phyloP scores from a whole-genome alignment of 2,888 invertebrate species.

The Epinotia demarniana region DNA sequence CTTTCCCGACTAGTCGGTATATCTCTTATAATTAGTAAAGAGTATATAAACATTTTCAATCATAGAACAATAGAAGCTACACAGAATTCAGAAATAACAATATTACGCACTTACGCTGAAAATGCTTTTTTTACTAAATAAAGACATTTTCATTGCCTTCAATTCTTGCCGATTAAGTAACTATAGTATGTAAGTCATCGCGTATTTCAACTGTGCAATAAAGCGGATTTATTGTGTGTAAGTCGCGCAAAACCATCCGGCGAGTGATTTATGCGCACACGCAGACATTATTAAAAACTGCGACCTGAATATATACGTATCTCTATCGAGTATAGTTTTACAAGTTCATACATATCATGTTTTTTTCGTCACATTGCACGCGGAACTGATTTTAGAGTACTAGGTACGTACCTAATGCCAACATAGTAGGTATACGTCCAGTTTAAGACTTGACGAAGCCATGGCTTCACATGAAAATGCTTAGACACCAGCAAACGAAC shows the following conservation, averaged over 20 bases:
- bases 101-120: not conserved
- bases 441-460: no score
- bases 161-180: constrained; percentile 44
- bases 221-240: constrained; percentile 57
- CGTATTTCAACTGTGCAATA: constrained; percentile 54
- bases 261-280: constrained; percentile 39
- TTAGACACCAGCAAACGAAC: no score
- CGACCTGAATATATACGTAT: not conserved
- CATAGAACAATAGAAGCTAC: no score
- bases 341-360: no score
- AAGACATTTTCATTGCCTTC: not conserved
- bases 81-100: not conserved
- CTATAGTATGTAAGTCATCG: constrained; percentile 46
- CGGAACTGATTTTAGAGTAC: no score
- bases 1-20: no score
- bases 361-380: no score
- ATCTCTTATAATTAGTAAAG: no score
- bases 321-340: not conserved
- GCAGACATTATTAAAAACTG: constrained; percentile 36
- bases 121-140: not conserved
- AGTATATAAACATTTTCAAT: no score
- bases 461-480: no score
- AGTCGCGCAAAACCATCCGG: constrained; percentile 52
- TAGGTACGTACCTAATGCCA: no score
- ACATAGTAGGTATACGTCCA: no score